Evolutionary conservation across 2,113 vertebrate genomes (phyloP), one percentile per base, ranked within the genome.

Genomic region (Alaudala cheleensis): DNA sequence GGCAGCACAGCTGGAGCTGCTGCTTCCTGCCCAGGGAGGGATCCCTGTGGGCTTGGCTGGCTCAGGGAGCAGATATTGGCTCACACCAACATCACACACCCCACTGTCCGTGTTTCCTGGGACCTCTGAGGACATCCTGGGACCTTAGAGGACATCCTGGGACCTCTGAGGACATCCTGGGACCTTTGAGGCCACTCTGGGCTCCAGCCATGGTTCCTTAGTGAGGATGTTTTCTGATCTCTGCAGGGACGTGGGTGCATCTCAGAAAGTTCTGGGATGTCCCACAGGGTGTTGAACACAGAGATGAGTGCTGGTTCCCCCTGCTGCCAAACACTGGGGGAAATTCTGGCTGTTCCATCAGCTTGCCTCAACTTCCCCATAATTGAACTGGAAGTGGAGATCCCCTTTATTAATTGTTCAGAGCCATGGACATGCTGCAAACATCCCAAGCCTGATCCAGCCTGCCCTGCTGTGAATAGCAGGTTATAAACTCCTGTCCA

Each of bases 151-250:
- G 37, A 37, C 37, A 37, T 44, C 44, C 56, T 17, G 45, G 33
- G 33, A 25, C 4, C 22, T 50, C 53, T 72, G 71, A 57, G 61
- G n/a, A 10, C 12, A 51, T 33, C 8, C 9, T 0, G 4, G n/a
- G n/a, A 25, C 4, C 22, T 50, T 49, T 72, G 71, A 57, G 61
- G n/a, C 9, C 12, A 51, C 33, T 6, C 9, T 0, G 58, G 37
- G 50, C 54, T 85, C 44, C 2, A 40, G 56, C 15, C 20, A 2
- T 11, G 19, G n/a, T 20, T 65, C 37, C 53, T 0, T 0, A 29
- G 53, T 19, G 71, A 71, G 56, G 92, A 22, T 56, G 20, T 3
- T 2, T 15, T 77, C 7, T 39, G 56, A 23, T 58, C 39, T 62
- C 17, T 45, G 81, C 58, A 26, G 60, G 5, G 42, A 21, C 0